Evolutionary conservation across 2,113 vertebrate genomes (phyloP).

Genomic region (Pelecanus crispus): DNA sequence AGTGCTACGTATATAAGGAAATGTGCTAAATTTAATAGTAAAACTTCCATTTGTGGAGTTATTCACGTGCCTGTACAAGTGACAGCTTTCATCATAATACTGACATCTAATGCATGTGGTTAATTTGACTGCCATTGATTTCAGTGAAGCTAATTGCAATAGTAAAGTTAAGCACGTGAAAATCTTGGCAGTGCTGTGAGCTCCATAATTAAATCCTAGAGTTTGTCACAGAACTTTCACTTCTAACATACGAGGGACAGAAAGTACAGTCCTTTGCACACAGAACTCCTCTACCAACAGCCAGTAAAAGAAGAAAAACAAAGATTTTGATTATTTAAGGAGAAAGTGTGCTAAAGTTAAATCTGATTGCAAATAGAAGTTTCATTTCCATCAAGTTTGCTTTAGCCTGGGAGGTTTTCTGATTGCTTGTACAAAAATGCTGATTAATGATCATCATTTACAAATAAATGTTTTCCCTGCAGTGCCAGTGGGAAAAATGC

Average conservation of each 20-base stretch:
- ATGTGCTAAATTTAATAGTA: not conserved
- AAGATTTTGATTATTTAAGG: not conserved
- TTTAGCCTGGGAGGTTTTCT: constrained; percentile 17
- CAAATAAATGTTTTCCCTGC: constrained; percentile 58
- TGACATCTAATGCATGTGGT: not conserved
- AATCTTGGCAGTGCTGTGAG: not conserved
- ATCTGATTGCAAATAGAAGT: not conserved
- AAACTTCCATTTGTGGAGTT: not conserved
- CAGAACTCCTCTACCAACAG: not conserved
- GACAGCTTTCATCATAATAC: not conserved
- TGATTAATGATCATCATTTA: constrained; percentile 59
- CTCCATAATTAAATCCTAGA: not conserved
- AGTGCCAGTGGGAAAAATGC: constrained; percentile 28
- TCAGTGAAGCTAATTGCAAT: not conserved
- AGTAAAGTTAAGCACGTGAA: not conserved
- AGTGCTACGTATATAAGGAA: not conserved
- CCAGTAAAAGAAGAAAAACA: not conserved
- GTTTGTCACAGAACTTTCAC: not conserved
- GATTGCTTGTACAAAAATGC: constrained; percentile 38
- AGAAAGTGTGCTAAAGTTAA: not conserved
- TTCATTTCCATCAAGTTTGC: not conserved
- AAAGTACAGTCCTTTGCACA: not conserved
- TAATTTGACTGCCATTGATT: not conserved
- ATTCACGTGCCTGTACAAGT: not conserved
- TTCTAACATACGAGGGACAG: not conserved